These are phyloP conservation scores for Ceraclea dissimilis DNA, from an alignment of 2,888 invertebrate genomes.

Conservation along the genomic window DNA sequence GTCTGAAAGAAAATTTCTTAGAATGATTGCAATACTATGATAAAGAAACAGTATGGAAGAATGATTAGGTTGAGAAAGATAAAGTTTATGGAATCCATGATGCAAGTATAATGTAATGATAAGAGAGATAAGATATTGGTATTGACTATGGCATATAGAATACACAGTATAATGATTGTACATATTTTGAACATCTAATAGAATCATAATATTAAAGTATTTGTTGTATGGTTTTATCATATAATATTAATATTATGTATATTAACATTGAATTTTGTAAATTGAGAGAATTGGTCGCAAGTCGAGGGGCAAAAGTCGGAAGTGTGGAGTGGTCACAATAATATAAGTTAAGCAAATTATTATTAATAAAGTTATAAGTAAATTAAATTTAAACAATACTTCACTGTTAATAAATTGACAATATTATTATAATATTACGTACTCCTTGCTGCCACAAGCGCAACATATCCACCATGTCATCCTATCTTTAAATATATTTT, in stretches of 20 bases:
- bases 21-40: no score
- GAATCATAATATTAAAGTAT: not conserved
- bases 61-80: no score
- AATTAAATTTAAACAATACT: conserved; percentile 13
- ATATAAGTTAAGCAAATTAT: conserved; percentile 10
- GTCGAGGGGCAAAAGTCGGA: conserved; percentile 17
- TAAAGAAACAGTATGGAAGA: no score
- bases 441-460: no score
- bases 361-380: conserved; percentile 1
- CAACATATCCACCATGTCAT: no score
- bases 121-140: not conserved
- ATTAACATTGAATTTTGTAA: conserved; percentile 20
- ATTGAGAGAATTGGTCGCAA: conserved; percentile 26
- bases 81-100: no score
- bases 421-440: no score
- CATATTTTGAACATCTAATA: conserved; percentile 26
- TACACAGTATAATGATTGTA: conserved; percentile 22
- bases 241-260: conserved; percentile 13
- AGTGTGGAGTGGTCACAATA: conserved; percentile 13
- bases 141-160: no score
- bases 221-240: not conserved
- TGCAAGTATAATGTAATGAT: no score
- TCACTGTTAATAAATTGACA: conserved; percentile 14
- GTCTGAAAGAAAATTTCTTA: no score
- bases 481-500: no score